Evolutionary conservation across 2,113 vertebrate species (phyloP).

Genomic region (Ictalurus punctatus): DNA sequence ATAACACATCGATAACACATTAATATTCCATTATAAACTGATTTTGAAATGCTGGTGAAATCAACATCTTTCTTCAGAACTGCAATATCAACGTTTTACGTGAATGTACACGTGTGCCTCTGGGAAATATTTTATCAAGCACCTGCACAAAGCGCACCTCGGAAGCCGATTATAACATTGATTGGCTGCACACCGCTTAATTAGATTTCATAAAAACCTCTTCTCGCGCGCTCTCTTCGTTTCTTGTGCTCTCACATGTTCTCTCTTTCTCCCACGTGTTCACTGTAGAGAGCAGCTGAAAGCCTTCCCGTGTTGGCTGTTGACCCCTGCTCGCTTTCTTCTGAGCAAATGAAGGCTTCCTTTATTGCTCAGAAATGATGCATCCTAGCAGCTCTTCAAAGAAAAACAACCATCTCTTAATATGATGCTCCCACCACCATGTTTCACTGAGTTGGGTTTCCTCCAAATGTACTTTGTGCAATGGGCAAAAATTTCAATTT

Average conservation of each 20-base stretch:
- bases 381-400: background rate
- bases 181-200: constrained; percentile 18
- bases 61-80: background rate
- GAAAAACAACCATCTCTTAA: background rate
- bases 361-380: background rate
- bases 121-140: constrained; percentile 22
- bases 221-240: background rate
- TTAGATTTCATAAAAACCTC: constrained; percentile 20
- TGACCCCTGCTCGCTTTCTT: no score
- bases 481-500: background rate
- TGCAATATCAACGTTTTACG: background rate
- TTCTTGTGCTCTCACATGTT: background rate
- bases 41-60: background rate
- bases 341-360: background rate
- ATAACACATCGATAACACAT: constrained; percentile 19
- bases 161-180: background rate
- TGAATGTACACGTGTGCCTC: background rate
- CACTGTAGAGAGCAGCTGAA: background rate
- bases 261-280: background rate
- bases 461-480: no score
- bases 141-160: background rate
- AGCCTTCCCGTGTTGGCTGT: background rate
- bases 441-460: background rate
- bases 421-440: background rate
- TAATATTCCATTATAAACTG: constrained; percentile 4